Evolutionary conservation across 2,888 invertebrate species (phyloP).

Genomic region (Drosophila fungiperda): DNA sequence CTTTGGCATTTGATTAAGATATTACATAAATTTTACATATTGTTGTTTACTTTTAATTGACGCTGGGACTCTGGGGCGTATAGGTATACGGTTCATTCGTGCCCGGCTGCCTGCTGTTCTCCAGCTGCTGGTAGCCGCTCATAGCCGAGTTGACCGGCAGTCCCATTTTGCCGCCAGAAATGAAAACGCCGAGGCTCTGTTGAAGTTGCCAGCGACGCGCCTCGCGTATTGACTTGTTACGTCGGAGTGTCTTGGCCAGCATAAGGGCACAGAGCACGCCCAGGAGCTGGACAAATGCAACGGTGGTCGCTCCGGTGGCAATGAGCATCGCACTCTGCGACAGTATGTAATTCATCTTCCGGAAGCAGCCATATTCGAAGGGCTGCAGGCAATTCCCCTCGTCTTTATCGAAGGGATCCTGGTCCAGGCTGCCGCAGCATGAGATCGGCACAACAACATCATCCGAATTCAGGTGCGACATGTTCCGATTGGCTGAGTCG

Average conservation of each 20-base stretch:
- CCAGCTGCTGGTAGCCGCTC: slow-evolving; percentile 83
- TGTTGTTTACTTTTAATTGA: slow-evolving; percentile 69
- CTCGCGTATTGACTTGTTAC: slow-evolving; percentile 90
- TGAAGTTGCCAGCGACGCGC: slow-evolving; percentile 89
- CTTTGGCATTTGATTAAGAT: slow-evolving; percentile 51
- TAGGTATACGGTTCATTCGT: slow-evolving; percentile 80
- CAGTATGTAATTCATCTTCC: slow-evolving; percentile 87
- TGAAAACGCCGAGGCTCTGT: slow-evolving; percentile 83
- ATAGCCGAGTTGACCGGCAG: slow-evolving; percentile 77
- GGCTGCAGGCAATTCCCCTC: slow-evolving; percentile 72
- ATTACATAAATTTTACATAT: slow-evolving; percentile 37
- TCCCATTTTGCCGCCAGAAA: slow-evolving; percentile 80
- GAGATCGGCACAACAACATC: slow-evolving; percentile 86
- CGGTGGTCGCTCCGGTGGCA: slow-evolving; percentile 91
- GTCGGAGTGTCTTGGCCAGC: slow-evolving; percentile 93
- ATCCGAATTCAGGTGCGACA: slow-evolving; percentile 53
- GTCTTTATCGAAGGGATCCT: slow-evolving; percentile 19
- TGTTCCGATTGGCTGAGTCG: slow-evolving; percentile 52
- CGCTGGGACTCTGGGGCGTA: slow-evolving; percentile 83
- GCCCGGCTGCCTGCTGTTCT: slow-evolving; percentile 70
- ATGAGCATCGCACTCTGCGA: slow-evolving; percentile 90
- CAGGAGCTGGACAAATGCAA: slow-evolving; percentile 93
- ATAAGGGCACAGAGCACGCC: slow-evolving; percentile 96
- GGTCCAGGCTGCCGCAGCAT: slow-evolving; percentile 86
- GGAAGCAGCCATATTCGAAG: slow-evolving; percentile 87